Evolutionary conservation across 2,113 vertebrate species (phyloP), one percentile per base, ranked within the genome.

Genomic region (Thalassoma bifasciatum): DNA sequence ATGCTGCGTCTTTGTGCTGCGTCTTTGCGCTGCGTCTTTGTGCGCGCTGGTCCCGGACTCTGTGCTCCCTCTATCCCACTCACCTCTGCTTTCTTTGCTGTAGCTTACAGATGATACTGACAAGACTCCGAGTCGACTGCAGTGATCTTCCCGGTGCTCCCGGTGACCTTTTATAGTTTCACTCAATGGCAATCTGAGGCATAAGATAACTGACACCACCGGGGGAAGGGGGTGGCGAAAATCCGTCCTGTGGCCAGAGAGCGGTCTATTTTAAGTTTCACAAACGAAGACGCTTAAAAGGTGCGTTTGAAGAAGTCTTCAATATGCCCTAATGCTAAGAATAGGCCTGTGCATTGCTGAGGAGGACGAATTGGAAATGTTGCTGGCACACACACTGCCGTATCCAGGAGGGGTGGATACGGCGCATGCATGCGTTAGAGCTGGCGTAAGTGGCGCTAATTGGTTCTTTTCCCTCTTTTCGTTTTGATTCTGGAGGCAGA

Each of bases 201-300:
- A 83, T 76, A 93, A 90, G 91, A 90, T 81, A 94, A 93, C 88
- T 81, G 93, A 94, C 92, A 94, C 94, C 89, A 54, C 57, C 22
- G 49, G 51, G 49, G 51, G 34, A 14, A 66, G 68, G 61, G 81
- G 81, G 62, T 46, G 87, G 72, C 54, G 72, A 89, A 84, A 85
- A 86, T 72, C 60, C 57, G 65, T 66, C 83, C 89, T 66, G 78
- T 64, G 57, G 88, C 85, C 85, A 82, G 82, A 75, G 86, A 69
- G 74, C 10, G 38, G 61, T 90, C 93, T 95, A 95, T 95, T 94
- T 95, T 95, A 84, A 90, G 91, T 92, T 91, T 87, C 88, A 91
- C 92, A 94, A 93, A 91, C 86, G 88, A 95, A 94, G 93, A 93
- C 92, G 92, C 94, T 94, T 94, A 95, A 94, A 95, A 93, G 94